Evolutionary conservation across 2,888 invertebrate genomes (phyloP).

Genomic region (Augochlorella aurata): DNA sequence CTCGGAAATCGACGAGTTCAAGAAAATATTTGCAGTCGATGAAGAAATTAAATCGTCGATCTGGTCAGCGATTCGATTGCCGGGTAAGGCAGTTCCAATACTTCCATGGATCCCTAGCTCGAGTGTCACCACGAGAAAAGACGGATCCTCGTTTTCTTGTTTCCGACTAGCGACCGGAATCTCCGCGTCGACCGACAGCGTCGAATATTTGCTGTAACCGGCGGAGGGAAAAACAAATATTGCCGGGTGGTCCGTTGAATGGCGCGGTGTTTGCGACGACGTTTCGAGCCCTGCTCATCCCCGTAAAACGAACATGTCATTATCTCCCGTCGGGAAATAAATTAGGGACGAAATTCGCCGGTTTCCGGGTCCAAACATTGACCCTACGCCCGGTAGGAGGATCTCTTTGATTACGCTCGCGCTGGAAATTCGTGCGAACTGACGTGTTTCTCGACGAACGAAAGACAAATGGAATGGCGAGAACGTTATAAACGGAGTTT

Average conservation of each 20-base stretch:
- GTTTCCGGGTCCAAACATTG: conserved; percentile 41
- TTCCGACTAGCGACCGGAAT: conserved; percentile 49
- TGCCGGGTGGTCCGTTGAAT: conserved; percentile 42
- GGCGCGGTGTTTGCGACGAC: conserved; percentile 29
- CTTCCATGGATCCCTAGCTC: conserved; percentile 7
- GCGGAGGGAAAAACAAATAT: conserved; percentile 68
- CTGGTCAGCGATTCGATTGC: not conserved
- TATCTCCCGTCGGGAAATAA: conserved; percentile 59
- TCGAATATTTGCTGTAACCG: conserved; percentile 54
- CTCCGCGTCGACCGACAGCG: conserved; percentile 49
- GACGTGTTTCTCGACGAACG: conserved; percentile 19
- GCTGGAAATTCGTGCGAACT: conserved; percentile 48
- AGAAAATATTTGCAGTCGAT: conserved; percentile 1
- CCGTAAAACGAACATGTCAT: conserved; percentile 59
- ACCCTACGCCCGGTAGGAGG: conserved; percentile 15
- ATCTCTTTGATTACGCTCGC: conserved; percentile 59
- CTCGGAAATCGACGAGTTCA: not conserved
- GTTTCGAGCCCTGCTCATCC: conserved; percentile 26
- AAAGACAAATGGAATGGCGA: conserved; percentile 15
- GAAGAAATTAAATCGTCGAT: not conserved
- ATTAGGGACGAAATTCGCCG: conserved; percentile 59
- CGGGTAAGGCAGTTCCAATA: not conserved
- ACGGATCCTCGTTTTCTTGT: conserved; percentile 19
- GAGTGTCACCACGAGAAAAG: not conserved
- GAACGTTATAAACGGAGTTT: not conserved